phyloP scores from a whole-genome alignment of 2,888 invertebrate genomes.

The Nyleta sp. region DNA sequence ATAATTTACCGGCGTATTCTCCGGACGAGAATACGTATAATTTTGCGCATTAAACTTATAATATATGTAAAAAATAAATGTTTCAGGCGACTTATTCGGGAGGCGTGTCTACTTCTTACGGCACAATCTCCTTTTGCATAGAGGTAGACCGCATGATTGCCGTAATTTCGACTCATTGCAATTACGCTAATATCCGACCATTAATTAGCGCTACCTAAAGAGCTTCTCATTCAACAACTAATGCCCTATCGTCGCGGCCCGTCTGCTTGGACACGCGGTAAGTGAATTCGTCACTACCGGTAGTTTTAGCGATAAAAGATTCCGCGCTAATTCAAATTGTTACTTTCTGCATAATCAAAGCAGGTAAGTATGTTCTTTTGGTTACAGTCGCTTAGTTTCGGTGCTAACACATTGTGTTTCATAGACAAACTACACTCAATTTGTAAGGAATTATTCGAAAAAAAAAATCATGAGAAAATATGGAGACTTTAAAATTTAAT shows the following conservation, averaged over 20 bases:
- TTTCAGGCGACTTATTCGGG: slow-evolving; percentile 46
- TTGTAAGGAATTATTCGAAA: neutral
- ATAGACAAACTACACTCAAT: slow-evolving; percentile 15
- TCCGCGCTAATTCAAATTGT: slow-evolving; percentile 56
- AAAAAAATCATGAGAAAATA: too few species aligned
- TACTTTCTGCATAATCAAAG: slow-evolving; percentile 61
- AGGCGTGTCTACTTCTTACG: slow-evolving; percentile 61
- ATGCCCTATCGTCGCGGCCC: slow-evolving; percentile 77
- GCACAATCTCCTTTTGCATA: slow-evolving; percentile 67
- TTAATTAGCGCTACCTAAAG: slow-evolving; percentile 80
- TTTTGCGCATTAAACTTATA: slow-evolving; percentile 42
- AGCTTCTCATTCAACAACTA: slow-evolving; percentile 79
- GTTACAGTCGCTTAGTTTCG: slow-evolving; percentile 46
- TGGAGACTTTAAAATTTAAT: too few species aligned
- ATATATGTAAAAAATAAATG: slow-evolving; percentile 53
- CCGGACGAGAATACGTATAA: slow-evolving; percentile 37
- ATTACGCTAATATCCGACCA: slow-evolving; percentile 80
- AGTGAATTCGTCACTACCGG: slow-evolving; percentile 64
- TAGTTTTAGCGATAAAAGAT: slow-evolving; percentile 58
- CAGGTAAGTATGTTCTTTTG: slow-evolving; percentile 34
- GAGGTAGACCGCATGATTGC: slow-evolving; percentile 78
- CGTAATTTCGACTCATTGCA: slow-evolving; percentile 79
- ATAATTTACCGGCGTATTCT: slow-evolving; percentile 19
- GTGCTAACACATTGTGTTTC: slow-evolving; percentile 33
- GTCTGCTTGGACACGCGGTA: slow-evolving; percentile 61